These are phyloP conservation scores for Callipepla californica DNA, from an alignment of 2,113 vertebrate genomes.

Conservation along the genomic window DNA sequence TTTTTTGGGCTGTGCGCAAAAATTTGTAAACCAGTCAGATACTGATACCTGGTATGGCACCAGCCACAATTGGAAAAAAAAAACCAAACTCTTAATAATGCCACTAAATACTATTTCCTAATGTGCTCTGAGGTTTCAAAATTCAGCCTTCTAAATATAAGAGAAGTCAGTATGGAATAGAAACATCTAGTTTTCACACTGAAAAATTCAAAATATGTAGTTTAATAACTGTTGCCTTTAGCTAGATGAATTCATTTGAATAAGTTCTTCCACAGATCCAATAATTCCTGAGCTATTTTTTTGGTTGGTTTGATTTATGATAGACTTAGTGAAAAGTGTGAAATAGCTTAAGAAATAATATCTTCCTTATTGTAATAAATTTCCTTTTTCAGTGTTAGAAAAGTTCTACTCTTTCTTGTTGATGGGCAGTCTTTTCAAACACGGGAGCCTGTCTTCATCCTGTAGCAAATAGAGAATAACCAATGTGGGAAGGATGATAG, in stretches of 20 bases:
- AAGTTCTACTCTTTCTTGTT: not conserved
- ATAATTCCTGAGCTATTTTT: not conserved
- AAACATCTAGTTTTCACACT: constrained; percentile 51
- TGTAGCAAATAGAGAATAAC: not conserved
- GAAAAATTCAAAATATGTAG: constrained; percentile 65
- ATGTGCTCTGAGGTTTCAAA: constrained; percentile 35
- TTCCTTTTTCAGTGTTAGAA: not conserved
- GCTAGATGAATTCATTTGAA: constrained; percentile 67
- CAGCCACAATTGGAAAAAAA: constrained; percentile 24
- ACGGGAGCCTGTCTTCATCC: not conserved
- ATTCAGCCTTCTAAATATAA: constrained; percentile 34
- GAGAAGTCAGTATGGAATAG: constrained; percentile 53
- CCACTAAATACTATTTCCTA: constrained; percentile 52
- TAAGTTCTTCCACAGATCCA: constrained; percentile 49
- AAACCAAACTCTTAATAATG: not conserved
- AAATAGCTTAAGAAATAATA: constrained; percentile 15
- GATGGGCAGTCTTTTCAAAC: not conserved
- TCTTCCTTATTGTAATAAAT: constrained; percentile 5
- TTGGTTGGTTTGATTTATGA: constrained; percentile 26
- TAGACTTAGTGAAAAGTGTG: constrained; percentile 1
- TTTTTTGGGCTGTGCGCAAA: not conserved
- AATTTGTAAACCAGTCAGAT: constrained; percentile 17
- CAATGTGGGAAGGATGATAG: not conserved
- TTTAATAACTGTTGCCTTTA: constrained; percentile 64
- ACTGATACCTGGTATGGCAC: not conserved